Conservation (phyloP, 2,113 vertebrate species). For the Dasypus novemcinctus region DNA sequence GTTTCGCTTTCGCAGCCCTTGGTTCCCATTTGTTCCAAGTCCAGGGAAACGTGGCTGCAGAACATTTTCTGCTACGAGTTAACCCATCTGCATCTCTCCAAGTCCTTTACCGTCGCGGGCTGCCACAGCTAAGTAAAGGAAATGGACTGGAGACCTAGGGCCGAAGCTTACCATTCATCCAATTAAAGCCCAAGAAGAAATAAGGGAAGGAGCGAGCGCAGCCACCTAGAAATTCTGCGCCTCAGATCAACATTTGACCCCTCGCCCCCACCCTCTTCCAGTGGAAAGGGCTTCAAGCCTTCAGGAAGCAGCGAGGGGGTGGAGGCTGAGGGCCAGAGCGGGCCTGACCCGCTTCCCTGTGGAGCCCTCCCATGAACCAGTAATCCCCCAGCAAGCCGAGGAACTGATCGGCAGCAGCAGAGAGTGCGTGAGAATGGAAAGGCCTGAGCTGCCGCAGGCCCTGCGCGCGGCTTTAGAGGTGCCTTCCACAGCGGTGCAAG, state of each 20-base stretch:
- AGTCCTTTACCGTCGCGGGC: not conserved
- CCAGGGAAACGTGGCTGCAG: not conserved
- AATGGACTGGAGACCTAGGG: not conserved
- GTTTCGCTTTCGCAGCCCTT: rapidly evolving
- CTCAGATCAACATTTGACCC: not conserved
- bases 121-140: rapidly evolving
- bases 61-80: not conserved
- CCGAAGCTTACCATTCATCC: not conserved
- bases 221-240: not conserved
- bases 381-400: not conserved
- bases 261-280: not conserved
- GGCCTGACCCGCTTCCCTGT: not conserved
- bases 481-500: constrained; percentile 13
- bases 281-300: not conserved
- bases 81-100: not conserved
- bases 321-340: no score
- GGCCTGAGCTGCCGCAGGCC: not conserved
- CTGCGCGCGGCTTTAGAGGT: not conserved
- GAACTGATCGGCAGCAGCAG: not conserved
- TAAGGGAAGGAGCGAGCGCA: not conserved
- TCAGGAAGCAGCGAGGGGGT: not conserved
- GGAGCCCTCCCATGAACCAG: constrained; percentile 11
- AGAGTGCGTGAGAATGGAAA: constrained; percentile 60
- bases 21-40: rapidly evolving
- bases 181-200: not conserved